Percentiles rank a stretch among this genome's conserved stretches.
phyloP scores from a whole-genome alignment of 2,113 vertebrate genomes.

The Austrofundulus limnaeus region DNA sequence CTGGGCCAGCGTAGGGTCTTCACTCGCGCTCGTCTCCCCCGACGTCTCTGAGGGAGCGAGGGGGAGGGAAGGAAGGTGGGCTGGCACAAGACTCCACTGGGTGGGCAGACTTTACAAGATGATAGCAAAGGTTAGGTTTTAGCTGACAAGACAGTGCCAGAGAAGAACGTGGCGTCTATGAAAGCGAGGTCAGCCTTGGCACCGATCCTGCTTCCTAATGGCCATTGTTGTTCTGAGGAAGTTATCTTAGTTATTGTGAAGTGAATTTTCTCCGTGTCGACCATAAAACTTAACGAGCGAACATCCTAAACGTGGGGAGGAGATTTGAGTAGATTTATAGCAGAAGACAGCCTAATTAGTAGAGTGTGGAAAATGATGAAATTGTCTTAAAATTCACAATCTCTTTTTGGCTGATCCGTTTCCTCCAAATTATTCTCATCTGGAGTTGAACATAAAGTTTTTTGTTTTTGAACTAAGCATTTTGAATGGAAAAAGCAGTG shows the following conservation, averaged over 20 bases:
- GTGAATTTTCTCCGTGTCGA: slow-evolving; percentile 21
- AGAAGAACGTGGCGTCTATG: slow-evolving; percentile 35
- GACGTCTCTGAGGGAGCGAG: slow-evolving; percentile 54
- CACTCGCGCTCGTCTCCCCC: slow-evolving; percentile 60
- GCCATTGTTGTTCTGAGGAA: slow-evolving; percentile 47
- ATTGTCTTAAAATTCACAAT: too few species aligned
- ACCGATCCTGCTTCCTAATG: too few species aligned
- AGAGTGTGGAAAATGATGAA: too few species aligned
- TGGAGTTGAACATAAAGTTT: too few species aligned
- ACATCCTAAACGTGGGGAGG: slow-evolving; percentile 16
- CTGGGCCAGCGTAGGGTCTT: slow-evolving; percentile 76
- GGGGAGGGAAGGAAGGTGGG: slow-evolving; percentile 22
- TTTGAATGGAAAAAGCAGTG: too few species aligned
- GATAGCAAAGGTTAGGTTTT: slow-evolving; percentile 42
- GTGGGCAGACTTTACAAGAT: slow-evolving; percentile 56
- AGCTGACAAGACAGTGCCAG: slow-evolving; percentile 56
- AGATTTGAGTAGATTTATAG: neutral
- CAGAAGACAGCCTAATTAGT: too few species aligned
- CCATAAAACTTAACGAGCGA: slow-evolving; percentile 8
- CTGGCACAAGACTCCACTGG: slow-evolving; percentile 38
- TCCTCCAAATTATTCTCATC: too few species aligned
- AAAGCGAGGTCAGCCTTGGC: too few species aligned
- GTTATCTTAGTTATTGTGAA: slow-evolving; percentile 29
- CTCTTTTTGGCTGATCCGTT: too few species aligned
- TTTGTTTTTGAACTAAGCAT: too few species aligned